Percentiles rank a stretch among this genome's conserved stretches.
These are phyloP conservation scores for Campaea margaritaria DNA, from an alignment of 2,888 invertebrate species.

Conservation along the genomic window DNA sequence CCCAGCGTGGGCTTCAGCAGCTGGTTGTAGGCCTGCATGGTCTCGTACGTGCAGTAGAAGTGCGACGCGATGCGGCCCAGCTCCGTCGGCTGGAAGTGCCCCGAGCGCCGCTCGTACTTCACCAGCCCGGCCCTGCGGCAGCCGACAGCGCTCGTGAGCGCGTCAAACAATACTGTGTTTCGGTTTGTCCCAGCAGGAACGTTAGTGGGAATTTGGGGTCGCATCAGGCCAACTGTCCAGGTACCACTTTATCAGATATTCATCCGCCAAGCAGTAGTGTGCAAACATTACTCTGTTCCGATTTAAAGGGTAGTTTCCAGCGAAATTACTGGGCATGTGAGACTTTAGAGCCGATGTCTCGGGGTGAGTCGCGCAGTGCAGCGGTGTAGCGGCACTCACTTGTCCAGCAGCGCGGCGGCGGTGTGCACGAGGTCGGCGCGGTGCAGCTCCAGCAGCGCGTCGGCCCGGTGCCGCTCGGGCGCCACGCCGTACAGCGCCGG, in stretches of 20 bases:
- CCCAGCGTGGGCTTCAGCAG: conserved; percentile 97
- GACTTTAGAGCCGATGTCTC: no score
- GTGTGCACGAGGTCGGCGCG: conserved; percentile 98
- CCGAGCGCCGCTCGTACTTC: conserved; percentile 97
- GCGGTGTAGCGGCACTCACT: conserved; percentile 68
- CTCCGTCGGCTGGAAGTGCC: conserved; percentile 95
- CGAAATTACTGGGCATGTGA: no score
- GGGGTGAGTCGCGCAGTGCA: no score
- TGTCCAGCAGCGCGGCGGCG: conserved; percentile 94
- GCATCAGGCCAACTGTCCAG: no score
- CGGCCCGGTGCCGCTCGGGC: conserved; percentile 91
- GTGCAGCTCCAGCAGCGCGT: conserved; percentile 94
- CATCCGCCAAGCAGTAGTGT: no score
- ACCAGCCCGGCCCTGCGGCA: conserved; percentile 94
- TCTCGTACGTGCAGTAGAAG: conserved; percentile 98
- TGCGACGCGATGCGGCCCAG: conserved; percentile 99
- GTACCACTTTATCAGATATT: no score
- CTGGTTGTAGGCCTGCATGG: conserved; percentile 98
- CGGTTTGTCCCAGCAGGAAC: no score
- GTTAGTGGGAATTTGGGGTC: no score
- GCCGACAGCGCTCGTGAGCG: no score
- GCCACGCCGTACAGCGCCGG: conserved; percentile 96
- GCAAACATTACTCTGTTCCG: no score
- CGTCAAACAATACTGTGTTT: no score
- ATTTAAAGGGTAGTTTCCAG: no score